Base-by-base conservation (phyloP, 2,888 invertebrate genomes). In the Drosophila glabriapex region DNA sequence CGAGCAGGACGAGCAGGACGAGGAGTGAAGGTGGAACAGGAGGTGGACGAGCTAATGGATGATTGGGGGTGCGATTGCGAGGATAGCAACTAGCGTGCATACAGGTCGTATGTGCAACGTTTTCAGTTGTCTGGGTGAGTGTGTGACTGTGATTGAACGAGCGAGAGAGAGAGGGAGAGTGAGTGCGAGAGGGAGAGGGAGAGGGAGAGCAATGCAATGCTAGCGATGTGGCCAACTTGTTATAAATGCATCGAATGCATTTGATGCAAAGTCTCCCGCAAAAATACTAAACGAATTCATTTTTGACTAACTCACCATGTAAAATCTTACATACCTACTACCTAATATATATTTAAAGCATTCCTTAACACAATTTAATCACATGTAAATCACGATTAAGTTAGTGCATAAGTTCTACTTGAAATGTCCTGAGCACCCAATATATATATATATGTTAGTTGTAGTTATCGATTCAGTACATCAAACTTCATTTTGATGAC, bases 81-180 rank as follows among this genome's bases (percentile, higher is more conserved):
- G 25, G 70, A 80, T 68, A 75, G 77, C 90, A 87, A 90, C 87
- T 87, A 90, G 90, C 87, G 87, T 87, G 88, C 87, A 90, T 87
- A 87, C 90, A 67, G 68, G 67, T 77, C 88, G 87, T 87, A 87
- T 90, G 90, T 88, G 85, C 80, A 85, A 87, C 87, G 87, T 85
- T 85, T 87, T 90, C 35, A 89, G 89, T 85, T 89, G 87, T 69
- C 63, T 69, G 81, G 56, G 70, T 83, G 78, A 68, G 64, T 70
- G 73, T 50, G 77, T 31, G 73, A 61, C 16, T 41, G 39, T 10
- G 55, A 29, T 6, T n/a, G 33, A 39, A 43, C 9, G 16, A 22
- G 22, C 37, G 28, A 14, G 31, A 43, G 46, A 33, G 52, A n/a
- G 25, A 37, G 49, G 1, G 49, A 1, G 28, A 14, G 54, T 14